Base-by-base conservation (phyloP, 2,888 invertebrate species). In the Alviniconcha strummeri region DNA sequence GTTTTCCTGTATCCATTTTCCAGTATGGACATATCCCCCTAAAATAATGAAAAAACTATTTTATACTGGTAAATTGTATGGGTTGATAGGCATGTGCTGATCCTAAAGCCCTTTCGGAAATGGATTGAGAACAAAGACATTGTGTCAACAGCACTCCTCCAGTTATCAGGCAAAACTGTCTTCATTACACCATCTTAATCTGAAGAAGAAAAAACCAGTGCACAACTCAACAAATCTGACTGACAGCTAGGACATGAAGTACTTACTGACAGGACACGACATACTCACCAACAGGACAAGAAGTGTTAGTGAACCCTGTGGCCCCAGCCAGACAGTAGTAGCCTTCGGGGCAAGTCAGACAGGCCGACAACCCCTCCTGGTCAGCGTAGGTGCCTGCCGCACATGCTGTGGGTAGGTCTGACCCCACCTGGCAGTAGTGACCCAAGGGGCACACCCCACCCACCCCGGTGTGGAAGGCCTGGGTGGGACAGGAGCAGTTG, bases 391-490 rank as follows among this genome's bases (percentile, higher is more conserved):
- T 88, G 54, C 91, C 91, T 3, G 90, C 86, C 4, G 78, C 81
- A 84, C 91, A 91, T 0, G 88, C 84, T 6, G 87, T 71, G 54
- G 90, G 89, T 17, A 83, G 80, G 13, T 85, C 83, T 6, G 89
- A 86, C 2, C 90, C 91, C 17, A 83, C 83, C 0, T 91, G 91
- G 86, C 92, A 92, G 83, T 90, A 89, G 84, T 91, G 89, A n/a
- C 91, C 92, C 0, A 88, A 13, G 0, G 92, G 90, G 87, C 93
- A 93, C 5, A 91, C 85, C 5, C 92, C 91, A 8, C 92, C 93
- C 0, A 90, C 88, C 0, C 92, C 93, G 0, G 91, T 90, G 83
- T 87, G 90, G 74, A 85, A 88, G 52, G 90, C 84, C 56, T 89
- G 89, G 15, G 87, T 85, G 17, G 91, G 91, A 77, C 90, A 89